Conservation (phyloP, 2,797 vertebrate species). For the Lepus oiostolus region DNA sequence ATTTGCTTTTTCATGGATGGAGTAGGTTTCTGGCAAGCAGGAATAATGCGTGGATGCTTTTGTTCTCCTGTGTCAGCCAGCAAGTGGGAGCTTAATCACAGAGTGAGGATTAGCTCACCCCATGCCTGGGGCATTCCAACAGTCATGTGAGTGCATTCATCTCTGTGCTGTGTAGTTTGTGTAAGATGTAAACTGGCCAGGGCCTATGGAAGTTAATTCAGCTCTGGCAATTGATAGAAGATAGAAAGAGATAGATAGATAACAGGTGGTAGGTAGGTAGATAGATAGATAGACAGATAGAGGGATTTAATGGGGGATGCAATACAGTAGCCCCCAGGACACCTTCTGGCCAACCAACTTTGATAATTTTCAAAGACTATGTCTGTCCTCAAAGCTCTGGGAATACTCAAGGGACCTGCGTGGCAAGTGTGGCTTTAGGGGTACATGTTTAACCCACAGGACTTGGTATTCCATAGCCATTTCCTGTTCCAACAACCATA, state of each 20-base stretch:
- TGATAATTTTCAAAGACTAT: conserved; percentile 6
- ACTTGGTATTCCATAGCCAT: neutral
- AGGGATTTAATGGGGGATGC: neutral
- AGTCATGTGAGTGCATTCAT: neutral
- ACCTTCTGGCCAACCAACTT: neutral
- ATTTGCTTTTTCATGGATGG: neutral
- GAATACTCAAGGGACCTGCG: conserved; percentile 22
- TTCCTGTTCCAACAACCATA: conserved; percentile 28
- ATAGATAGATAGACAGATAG: neutral
- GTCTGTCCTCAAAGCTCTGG: conserved; percentile 4
- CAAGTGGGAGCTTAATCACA: conserved; percentile 26
- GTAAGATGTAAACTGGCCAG: neutral
- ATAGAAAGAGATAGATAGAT: neutral
- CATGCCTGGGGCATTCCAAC: neutral
- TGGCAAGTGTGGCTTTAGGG: conserved; percentile 35
- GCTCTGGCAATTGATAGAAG: neutral
- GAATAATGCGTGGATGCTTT: neutral
- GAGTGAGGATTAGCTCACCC: neutral
- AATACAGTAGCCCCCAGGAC: neutral
- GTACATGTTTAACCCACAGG: conserved; percentile 16
- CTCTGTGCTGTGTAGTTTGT: neutral
- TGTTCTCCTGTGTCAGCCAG: neutral
- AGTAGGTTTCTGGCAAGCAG: conserved; percentile 7
- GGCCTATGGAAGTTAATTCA: neutral
- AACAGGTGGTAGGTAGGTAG: neutral